Percentiles rank a stretch among this genome's conserved stretches.
Evolutionary conservation across 2,888 invertebrate species (phyloP).

Genomic region (Germaria angustata): DNA sequence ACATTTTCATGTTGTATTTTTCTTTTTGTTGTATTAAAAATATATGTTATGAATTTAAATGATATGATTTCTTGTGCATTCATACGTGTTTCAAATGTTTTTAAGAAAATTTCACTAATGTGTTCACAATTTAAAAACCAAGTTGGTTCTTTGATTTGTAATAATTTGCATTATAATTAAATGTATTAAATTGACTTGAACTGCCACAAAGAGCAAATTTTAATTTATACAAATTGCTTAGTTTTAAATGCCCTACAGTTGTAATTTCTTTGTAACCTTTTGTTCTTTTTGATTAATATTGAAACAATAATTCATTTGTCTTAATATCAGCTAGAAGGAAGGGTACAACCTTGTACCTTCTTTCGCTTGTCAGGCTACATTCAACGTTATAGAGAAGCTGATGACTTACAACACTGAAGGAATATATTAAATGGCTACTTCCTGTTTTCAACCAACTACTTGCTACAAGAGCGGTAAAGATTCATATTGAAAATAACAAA

Average conservation of each 20-base stretch:
- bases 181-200: neutral
- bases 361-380: neutral
- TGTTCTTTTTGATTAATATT: slow-evolving; percentile 50
- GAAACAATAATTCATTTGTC: slow-evolving; percentile 56
- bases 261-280: neutral
- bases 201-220: neutral
- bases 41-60: slow-evolving; percentile 42
- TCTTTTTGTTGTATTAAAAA: no score
- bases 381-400: neutral
- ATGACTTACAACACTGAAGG: neutral
- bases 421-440: slow-evolving; percentile 22
- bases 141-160: neutral
- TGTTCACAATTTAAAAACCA: no score
- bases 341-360: neutral
- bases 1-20: no score
- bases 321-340: slow-evolving; percentile 13
- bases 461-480: neutral
- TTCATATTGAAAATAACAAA: slow-evolving; percentile 32
- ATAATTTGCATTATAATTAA: neutral
- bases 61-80: neutral
- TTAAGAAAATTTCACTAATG: no score
- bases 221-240: slow-evolving; percentile 23
- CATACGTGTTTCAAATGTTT: neutral
- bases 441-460: neutral
- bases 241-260: slow-evolving; percentile 18